Percentiles rank a stretch among this genome's conserved stretches.
Conservation (phyloP, 2,113 vertebrate genomes). For the Dolichallabes microphthalmus region DNA sequence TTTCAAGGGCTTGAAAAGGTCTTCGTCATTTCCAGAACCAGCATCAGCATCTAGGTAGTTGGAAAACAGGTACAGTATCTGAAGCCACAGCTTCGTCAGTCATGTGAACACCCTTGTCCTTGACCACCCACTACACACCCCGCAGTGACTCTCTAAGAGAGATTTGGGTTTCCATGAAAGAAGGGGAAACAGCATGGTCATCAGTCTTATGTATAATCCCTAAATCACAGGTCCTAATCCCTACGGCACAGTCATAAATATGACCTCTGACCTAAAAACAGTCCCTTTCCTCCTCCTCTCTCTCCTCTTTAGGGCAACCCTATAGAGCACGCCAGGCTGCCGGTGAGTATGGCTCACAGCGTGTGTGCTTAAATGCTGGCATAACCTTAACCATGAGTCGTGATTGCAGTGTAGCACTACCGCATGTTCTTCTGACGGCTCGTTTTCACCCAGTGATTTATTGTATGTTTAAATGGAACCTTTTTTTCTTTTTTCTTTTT, state of each 20-base stretch:
- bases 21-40: constrained; percentile 6
- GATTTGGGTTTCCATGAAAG: not conserved
- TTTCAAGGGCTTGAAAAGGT: not conserved
- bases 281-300: constrained; percentile 45
- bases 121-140: constrained; percentile 45
- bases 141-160: constrained; percentile 25
- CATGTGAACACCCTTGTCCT: constrained; percentile 16
- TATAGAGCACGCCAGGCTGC: constrained; percentile 62
- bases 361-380: constrained; percentile 46
- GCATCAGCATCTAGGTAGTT: not conserved
- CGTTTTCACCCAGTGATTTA: constrained; percentile 4
- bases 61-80: not conserved
- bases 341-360: constrained; percentile 60
- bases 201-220: constrained; percentile 29
- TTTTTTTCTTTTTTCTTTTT: too few relatives aligned
- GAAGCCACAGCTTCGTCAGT: constrained; percentile 42
- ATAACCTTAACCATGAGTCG: constrained; percentile 38
- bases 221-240: constrained; percentile 16
- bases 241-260: constrained; percentile 18
- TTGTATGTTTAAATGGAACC: constrained; percentile 33
- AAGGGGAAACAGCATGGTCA: constrained; percentile 7
- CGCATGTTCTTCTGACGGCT: constrained; percentile 48
- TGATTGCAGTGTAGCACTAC: constrained; percentile 39
- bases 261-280: constrained; percentile 37
- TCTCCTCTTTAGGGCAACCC: constrained; percentile 57